Base-by-base conservation (phyloP, 2,113 vertebrate genomes). In the Shinisaurus crocodilurus region DNA sequence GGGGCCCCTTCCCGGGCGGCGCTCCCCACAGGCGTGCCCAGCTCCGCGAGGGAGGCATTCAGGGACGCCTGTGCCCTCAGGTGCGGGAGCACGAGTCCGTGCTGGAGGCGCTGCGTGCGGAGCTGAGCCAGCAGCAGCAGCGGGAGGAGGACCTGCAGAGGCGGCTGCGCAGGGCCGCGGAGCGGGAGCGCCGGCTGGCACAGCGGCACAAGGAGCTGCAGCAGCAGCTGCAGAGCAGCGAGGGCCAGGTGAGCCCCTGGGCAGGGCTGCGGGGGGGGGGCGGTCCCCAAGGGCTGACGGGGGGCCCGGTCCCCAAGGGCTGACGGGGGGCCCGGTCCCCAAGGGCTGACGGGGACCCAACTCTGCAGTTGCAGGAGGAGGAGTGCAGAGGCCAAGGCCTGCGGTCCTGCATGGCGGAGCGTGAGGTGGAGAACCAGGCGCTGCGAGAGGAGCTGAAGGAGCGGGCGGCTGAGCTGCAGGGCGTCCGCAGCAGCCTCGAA, bases 371-470 rank as follows among this genome's bases (percentile, higher is more conserved):
- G 32, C 6, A 87, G 67, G 83, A 91, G 34, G 89, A 92, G 89
- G 82, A 87, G 8, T 89, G 92, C 87, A 93, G 88, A 65, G 80
- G 13, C 29, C 93, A 74, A n/a, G 86, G 37, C 23, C 80, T 88
- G 90, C 77, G 82, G 50, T 60, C 57, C 76, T 94, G 90, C 34
- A 18, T 95, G 69, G 79, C 90, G 27, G 95, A 96, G 70, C 90
- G 96, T 77, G 96, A 97, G 89, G 94, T 93, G 1, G 94, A 93
- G 65, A 95, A 95, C 43, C 93, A 94, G 48, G 88, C 81, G 82
- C 88, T 93, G 32, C 95, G 93, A 43, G 74, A 88, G 48, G 93
- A 97, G 40, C 45, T 96, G 43, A 85, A 57, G n/a, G 91, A 94
- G 43, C 90, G 72, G 70, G 77, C 82, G 12, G 13, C 92, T 5